These are phyloP conservation scores for Plagodis pulveraria DNA, from an alignment of 2,888 invertebrate species.

Conservation along the genomic window DNA sequence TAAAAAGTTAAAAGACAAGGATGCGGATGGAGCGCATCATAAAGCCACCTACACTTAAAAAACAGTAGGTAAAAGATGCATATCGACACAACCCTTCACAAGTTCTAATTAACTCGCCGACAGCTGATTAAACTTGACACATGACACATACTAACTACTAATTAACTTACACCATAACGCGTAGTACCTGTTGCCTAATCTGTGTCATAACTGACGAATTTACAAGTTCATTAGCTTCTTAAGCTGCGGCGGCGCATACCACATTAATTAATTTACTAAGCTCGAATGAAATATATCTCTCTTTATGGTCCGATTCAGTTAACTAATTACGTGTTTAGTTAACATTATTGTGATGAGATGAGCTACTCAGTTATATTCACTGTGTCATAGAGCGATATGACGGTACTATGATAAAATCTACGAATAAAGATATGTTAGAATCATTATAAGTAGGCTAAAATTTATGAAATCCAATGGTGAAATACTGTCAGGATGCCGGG, in stretches of 20 bases:
- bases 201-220: constrained; percentile 9
- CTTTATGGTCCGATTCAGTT: constrained; percentile 37
- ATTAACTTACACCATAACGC: neutral
- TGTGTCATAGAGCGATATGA: constrained; percentile 1
- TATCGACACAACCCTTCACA: constrained; percentile 14
- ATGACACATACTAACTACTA: neutral
- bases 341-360: constrained; percentile 11
- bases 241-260: constrained; percentile 17
- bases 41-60: neutral
- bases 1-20: neutral
- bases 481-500: too few relatives aligned
- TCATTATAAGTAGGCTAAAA: too few relatives aligned
- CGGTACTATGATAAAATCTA: neutral
- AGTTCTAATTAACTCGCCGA: constrained; percentile 11
- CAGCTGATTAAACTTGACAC: constrained; percentile 22
- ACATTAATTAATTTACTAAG: constrained; percentile 33
- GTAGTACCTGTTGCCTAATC: neutral
- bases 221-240: constrained; percentile 24
- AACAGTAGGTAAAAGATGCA: neutral
- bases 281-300: constrained; percentile 33
- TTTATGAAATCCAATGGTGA: too few relatives aligned
- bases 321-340: constrained; percentile 35
- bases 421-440: neutral
- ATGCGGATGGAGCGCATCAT: constrained; percentile 6
- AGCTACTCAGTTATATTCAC: constrained; percentile 16